A percentile compares a stretch with the other conserved stretches of the same genome.
Conservation (phyloP, 2,888 invertebrate species). For the Trachelus stipa region DNA sequence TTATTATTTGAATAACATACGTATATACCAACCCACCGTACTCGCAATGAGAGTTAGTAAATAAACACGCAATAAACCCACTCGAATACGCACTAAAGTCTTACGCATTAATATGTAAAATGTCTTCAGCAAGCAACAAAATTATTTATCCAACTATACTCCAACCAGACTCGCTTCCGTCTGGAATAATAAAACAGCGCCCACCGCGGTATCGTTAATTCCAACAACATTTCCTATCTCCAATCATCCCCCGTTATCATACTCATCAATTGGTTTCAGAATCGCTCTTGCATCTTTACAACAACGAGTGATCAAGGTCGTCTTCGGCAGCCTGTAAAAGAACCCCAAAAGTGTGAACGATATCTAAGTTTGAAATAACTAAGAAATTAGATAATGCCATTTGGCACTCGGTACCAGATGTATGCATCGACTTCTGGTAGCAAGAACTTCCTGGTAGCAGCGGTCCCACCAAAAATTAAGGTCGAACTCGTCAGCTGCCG, state of each 20-base stretch:
- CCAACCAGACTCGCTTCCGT: neutral
- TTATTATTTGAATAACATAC: neutral
- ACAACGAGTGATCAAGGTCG: neutral
- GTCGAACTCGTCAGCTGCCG: no score
- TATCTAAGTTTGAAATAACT: no score
- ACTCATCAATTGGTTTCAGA: neutral
- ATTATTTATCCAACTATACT: neutral
- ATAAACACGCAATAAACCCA: neutral
- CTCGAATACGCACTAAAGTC: neutral
- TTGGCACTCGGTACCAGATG: no score
- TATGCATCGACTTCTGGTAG: no score
- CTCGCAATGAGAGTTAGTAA: neutral
- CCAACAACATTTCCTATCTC: neutral
- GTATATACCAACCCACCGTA: neutral
- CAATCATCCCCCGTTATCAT: neutral
- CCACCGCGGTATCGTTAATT: neutral
- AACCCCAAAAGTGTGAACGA: no score
- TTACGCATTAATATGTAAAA: neutral
- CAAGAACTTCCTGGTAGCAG: no score
- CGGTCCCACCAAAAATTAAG: no score
- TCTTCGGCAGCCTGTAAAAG: neutral
- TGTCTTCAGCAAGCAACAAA: neutral
- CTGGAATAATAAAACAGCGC: neutral
- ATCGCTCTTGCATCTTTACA: neutral
- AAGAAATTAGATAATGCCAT: no score